A percentile compares a stretch with the other conserved stretches of the same genome.
phyloP scores from a whole-genome alignment of 2,888 invertebrate genomes.

The Leptinotarsa tumamoca region DNA sequence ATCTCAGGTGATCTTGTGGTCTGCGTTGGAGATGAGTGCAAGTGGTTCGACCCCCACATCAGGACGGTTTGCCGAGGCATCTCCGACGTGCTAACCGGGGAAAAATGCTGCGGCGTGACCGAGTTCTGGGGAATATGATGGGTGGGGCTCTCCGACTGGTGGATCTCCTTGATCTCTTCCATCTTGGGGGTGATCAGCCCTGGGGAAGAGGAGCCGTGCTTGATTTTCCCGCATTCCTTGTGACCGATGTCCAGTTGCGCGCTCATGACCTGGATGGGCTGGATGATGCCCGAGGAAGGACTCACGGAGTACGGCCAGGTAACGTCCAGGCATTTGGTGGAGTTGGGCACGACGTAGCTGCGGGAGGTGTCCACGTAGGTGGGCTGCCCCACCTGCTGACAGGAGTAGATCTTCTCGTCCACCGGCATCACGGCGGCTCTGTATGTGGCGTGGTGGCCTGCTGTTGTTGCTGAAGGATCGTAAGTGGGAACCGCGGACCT shows the following conservation, averaged over 20 bases:
- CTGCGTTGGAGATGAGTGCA: slow-evolving; percentile 54
- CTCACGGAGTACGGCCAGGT: slow-evolving; percentile 69
- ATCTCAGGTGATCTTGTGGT: slow-evolving; percentile 57
- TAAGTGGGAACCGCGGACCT: slow-evolving; percentile 74
- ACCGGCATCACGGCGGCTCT: slow-evolving; percentile 59
- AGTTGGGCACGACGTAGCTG: slow-evolving; percentile 67
- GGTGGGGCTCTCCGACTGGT: slow-evolving; percentile 4
- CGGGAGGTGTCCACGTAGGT: slow-evolving; percentile 71
- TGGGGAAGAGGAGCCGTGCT: slow-evolving; percentile 59
- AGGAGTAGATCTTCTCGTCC: slow-evolving; percentile 74
- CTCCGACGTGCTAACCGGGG: slow-evolving; percentile 63
- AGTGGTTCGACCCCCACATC: slow-evolving; percentile 83
- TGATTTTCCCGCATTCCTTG: slow-evolving; percentile 59
- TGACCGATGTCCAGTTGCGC: slow-evolving; percentile 55
- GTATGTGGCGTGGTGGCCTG: slow-evolving; percentile 58
- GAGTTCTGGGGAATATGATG: slow-evolving; percentile 30
- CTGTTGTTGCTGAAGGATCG: slow-evolving; percentile 59
- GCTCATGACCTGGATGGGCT: slow-evolving; percentile 65
- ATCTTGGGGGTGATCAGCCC: slow-evolving; percentile 72
- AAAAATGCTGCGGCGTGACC: slow-evolving; percentile 62
- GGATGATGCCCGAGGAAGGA: slow-evolving; percentile 67
- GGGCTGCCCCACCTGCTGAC: slow-evolving; percentile 72
- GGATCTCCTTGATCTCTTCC: slow-evolving; percentile 70
- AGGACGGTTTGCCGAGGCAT: slow-evolving; percentile 86
- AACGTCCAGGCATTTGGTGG: slow-evolving; percentile 66